A percentile compares a stretch with the other conserved stretches of the same genome.
Conservation (phyloP, 2,888 invertebrate genomes). For the Thalpophila matura region DNA sequence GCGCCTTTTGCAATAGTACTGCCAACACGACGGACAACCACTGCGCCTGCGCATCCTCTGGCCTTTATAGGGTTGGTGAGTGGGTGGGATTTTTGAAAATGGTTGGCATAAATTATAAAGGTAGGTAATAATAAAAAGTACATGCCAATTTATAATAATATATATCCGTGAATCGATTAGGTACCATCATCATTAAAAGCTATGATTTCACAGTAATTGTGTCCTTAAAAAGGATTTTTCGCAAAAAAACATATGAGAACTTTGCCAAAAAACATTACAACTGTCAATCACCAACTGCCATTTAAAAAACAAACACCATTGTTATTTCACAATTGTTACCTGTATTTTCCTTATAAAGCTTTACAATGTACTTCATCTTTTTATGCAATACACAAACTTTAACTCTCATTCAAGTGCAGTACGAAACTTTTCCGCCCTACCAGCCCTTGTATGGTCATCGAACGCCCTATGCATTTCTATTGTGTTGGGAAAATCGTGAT, state of each 20-base stretch:
- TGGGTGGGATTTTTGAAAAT: slow-evolving; percentile 34
- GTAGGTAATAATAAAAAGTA: neutral
- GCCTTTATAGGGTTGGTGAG: slow-evolving; percentile 71
- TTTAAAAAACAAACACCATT: slow-evolving; percentile 41
- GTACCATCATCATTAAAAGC: too few relatives aligned
- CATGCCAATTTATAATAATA: neutral
- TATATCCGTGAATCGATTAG: too few relatives aligned
- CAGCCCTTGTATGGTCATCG: slow-evolving; percentile 46
- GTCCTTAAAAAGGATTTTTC: neutral
- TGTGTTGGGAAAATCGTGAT: slow-evolving; percentile 67
- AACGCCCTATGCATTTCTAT: slow-evolving; percentile 61
- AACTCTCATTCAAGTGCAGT: slow-evolving; percentile 61
- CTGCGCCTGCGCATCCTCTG: slow-evolving; percentile 69
- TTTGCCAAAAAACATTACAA: neutral
- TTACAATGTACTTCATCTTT: neutral
- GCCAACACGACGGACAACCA: slow-evolving; percentile 67
- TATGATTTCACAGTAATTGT: too few relatives aligned
- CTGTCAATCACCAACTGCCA: neutral
- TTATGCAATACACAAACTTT: slow-evolving; percentile 15
- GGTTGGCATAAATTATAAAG: neutral
- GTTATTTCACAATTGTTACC: slow-evolving; percentile 18
- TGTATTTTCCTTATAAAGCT: slow-evolving; percentile 15
- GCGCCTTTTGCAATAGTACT: slow-evolving; percentile 77
- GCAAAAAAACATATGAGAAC: neutral
- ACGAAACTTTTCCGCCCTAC: slow-evolving; percentile 53